Base-by-base conservation (phyloP, 2,113 vertebrate genomes). In the Boleophthalmus pectinirostris region DNA sequence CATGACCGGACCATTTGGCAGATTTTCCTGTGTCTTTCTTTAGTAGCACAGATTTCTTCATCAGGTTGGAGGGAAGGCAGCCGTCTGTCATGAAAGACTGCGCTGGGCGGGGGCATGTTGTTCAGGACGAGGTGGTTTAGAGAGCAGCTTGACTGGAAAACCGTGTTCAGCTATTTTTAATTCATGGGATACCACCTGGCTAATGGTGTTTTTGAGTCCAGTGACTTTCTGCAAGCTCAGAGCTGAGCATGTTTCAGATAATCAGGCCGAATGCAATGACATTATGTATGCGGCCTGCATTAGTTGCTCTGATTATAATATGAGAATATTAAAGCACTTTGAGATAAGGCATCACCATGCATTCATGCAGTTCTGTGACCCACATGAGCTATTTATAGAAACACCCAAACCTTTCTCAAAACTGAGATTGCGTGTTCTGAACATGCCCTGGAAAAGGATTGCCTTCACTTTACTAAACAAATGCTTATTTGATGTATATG, bases 111-210 rank as follows among this genome's bases (percentile, higher is more conserved):
- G 74, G 60, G 91, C 21, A 66, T 33, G 58, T 18, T 38, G 43
- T 66, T 67, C 64, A 51, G 77, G 72, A 61, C 63, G 15, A 66
- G 71, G 23, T 58, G 58, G 73, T 63, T 47, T 21, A 25, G 7
- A 54, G 15, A 77, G 82, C 83, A 85, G 94, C 93, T 93, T 95
- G 95, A 95, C 95, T 95, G 94, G 89, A 95, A 96, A 96, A 93
- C 92, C 94, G 88, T 95, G 96, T 97, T 95, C 91, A 88, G 94
- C 95, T 96, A 98, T 95, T 97, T 97, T 98, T 98, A 95, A 97
- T 98, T 96, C 94, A 92, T 95, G 91, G 85, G 87, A 92, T 93
- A 93, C 94, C 96, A 96, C 95, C 95, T 96, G 95, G 92, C 95
- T 97, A 97, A 98, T 97, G 96, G 93, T 92, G 91, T 95, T 97